Evolutionary conservation across 2,113 vertebrate genomes (phyloP).

Genomic region (Ceyx margarethae): DNA sequence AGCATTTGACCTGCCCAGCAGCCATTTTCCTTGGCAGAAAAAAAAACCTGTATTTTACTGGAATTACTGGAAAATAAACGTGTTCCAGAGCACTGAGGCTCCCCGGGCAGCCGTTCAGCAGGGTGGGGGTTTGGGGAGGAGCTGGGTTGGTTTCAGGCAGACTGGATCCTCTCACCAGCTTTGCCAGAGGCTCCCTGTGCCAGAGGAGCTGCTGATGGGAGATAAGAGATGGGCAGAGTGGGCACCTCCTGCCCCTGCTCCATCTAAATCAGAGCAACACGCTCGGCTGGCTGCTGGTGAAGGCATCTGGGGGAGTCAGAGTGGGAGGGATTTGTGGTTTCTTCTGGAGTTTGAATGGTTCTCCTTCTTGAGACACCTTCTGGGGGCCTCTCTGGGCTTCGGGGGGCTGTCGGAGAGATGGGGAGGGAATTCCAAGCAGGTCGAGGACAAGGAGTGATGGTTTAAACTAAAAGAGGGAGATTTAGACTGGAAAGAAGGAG

Average conservation of each 20-base stretch:
- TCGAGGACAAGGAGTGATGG: background rate
- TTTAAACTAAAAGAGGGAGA: background rate
- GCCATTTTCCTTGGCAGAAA: background rate
- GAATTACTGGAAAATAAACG: background rate
- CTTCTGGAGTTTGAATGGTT: background rate
- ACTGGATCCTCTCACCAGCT: background rate
- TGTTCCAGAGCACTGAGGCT: background rate
- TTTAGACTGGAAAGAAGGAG: background rate
- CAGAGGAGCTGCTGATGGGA: background rate
- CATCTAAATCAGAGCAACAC: fast-evolving
- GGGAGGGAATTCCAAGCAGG: background rate
- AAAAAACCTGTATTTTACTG: background rate
- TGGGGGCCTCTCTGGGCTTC: background rate
- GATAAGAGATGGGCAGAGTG: background rate
- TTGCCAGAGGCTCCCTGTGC: background rate
- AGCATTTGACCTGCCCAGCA: background rate
- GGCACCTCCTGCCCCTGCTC: background rate
- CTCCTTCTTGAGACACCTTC: background rate
- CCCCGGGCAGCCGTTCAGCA: background rate
- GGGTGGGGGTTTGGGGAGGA: background rate
- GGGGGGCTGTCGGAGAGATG: background rate
- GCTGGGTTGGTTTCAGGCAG: background rate
- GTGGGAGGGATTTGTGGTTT: background rate
- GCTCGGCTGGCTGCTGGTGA: background rate
- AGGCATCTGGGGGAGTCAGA: background rate